phyloP scores from a whole-genome alignment of 2,888 invertebrate species.

The Cephus pygmeus region DNA sequence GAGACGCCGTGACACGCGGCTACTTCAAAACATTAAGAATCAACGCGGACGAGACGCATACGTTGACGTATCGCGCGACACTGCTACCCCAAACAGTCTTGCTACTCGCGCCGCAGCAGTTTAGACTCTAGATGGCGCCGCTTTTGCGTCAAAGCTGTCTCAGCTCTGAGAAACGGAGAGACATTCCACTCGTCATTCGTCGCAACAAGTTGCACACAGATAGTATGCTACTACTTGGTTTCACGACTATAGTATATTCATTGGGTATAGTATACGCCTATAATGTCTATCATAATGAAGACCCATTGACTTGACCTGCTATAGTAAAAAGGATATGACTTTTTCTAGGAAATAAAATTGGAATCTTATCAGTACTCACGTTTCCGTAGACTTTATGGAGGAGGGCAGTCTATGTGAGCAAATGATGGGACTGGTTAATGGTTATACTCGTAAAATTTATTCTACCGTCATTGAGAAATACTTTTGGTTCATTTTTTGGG shows the following conservation, averaged over 20 bases:
- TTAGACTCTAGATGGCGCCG: conserved; percentile 42
- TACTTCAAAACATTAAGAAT: not conserved
- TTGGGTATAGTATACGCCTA: not conserved
- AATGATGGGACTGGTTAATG: not conserved
- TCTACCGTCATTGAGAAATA: not conserved
- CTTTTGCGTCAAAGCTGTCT: conserved; percentile 11
- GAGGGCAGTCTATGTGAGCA: not conserved
- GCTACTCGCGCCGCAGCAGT: conserved; percentile 25
- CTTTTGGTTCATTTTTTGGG: not conserved
- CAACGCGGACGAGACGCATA: conserved; percentile 29
- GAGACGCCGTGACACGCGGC: not conserved
- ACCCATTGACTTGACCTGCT: conserved; percentile 2
- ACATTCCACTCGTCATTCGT: conserved; percentile 19
- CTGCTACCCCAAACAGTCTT: conserved; percentile 38
- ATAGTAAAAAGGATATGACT: not conserved
- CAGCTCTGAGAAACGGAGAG: not conserved
- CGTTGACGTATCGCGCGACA: conserved; percentile 53
- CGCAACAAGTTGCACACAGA: conserved; percentile 47
- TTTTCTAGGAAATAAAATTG: not conserved
- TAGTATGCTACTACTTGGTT: not conserved
- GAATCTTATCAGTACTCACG: not conserved
- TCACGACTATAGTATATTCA: not conserved
- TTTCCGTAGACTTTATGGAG: not conserved
- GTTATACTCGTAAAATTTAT: not conserved
- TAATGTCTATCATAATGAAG: not conserved